Conservation (phyloP, 2,797 vertebrate species). For the Varecia variegata region DNA sequence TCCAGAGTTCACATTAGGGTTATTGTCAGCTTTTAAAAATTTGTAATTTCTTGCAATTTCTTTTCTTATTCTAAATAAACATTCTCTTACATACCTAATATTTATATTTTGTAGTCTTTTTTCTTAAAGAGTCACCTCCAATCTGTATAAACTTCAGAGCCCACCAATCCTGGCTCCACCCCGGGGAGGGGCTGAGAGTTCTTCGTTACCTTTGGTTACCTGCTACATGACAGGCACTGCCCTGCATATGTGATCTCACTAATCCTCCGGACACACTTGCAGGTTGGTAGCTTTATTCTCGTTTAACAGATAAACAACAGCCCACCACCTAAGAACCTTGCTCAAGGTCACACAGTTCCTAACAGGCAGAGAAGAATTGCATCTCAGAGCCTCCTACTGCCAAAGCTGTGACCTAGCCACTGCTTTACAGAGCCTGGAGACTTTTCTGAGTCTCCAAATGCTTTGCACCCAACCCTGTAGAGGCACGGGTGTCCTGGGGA, state of each 20-base stretch:
- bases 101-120: neutral
- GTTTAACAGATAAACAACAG: neutral
- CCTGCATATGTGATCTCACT: neutral
- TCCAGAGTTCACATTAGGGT: neutral
- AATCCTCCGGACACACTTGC: no score
- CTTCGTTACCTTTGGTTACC: neutral
- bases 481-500: neutral
- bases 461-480: neutral
- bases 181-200: neutral
- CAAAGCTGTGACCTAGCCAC: neutral
- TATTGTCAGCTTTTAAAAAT: neutral
- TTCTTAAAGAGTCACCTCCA: neutral
- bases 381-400: neutral
- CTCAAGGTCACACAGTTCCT: neutral
- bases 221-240: neutral
- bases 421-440: neutral
- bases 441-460: neutral
- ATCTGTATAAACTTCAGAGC: neutral
- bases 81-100: neutral
- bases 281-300: neutral
- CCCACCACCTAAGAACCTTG: neutral
- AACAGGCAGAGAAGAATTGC: neutral
- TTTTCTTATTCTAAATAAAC: neutral
- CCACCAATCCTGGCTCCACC: neutral
- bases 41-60: neutral